These are phyloP conservation scores for Macrostomum cliftonense DNA, from an alignment of 2,888 invertebrate genomes.

Conservation along the genomic window DNA sequence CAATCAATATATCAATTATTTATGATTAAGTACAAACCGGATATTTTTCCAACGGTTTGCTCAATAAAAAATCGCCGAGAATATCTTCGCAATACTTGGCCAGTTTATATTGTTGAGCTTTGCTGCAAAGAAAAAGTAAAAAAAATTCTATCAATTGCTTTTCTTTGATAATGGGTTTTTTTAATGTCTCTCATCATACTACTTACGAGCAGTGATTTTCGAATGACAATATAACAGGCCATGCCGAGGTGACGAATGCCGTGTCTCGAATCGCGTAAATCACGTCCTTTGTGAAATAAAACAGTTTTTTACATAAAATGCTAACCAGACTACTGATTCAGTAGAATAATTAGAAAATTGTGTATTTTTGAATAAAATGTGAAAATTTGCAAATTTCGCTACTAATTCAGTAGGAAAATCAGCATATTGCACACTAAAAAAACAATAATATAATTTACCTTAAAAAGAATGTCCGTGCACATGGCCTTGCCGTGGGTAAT, in stretches of 20 bases:
- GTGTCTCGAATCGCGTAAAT: constrained; percentile 88
- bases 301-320: constrained; percentile 9
- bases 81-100: constrained; percentile 98
- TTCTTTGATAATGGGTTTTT: no score
- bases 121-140: not conserved
- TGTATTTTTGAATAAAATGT: no score
- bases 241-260: constrained; percentile 94
- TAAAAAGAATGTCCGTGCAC: constrained; percentile 80
- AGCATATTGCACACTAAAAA: no score
- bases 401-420: no score
- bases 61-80: constrained; percentile 69
- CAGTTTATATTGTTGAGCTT: constrained; percentile 72
- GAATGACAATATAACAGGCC: constrained; percentile 81
- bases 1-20: not conserved
- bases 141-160: no score
- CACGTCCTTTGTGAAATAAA: no score
- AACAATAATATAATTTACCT: no score
- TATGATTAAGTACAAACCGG: constrained; percentile 54
- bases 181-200: not conserved
- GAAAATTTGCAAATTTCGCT: no score
- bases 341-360: no score
- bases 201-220: constrained; percentile 76
- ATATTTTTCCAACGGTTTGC: constrained; percentile 64
- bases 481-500: constrained; percentile 92
- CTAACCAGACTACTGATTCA: no score